Evolutionary conservation across 2,888 invertebrate species (phyloP).

Genomic region (Andrena fulva): DNA sequence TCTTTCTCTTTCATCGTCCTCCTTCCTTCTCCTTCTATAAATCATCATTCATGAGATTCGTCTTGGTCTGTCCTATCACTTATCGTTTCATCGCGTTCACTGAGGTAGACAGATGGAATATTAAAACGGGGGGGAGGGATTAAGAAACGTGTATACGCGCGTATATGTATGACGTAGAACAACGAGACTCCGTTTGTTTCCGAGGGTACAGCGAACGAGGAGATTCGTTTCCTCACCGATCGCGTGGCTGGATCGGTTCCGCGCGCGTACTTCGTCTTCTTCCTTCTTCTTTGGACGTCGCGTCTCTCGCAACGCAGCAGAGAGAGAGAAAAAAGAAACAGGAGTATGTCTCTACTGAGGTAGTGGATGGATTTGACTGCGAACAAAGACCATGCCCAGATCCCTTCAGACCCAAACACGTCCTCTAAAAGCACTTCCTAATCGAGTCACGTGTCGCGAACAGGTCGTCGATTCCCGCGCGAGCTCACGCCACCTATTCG

Average conservation of each 20-base stretch:
- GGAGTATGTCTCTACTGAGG: constrained; percentile 73
- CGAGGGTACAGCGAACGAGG: constrained; percentile 26
- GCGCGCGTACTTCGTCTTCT: constrained; percentile 14
- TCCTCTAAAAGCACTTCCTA: constrained; percentile 35
- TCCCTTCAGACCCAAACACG: background rate
- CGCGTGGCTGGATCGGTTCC: background rate
- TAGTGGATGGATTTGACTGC: constrained; percentile 79
- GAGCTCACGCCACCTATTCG: constrained; percentile 71
- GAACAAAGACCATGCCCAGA: constrained; percentile 16
- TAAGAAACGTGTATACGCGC: constrained; percentile 37
- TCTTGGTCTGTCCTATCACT: constrained; percentile 73
- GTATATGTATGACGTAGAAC: constrained; percentile 5
- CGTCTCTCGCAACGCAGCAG: constrained; percentile 42
- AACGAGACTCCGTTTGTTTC: constrained; percentile 11
- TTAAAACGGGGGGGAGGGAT: constrained; percentile 60
- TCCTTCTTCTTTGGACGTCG: constrained; percentile 56
- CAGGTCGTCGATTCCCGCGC: background rate
- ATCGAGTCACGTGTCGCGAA: constrained; percentile 35
- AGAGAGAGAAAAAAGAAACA: constrained; percentile 42
- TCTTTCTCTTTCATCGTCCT: background rate
- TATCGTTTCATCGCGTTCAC: constrained; percentile 80
- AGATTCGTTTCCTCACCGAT: constrained; percentile 8
- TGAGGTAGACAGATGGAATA: constrained; percentile 84
- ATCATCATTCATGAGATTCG: constrained; percentile 64
- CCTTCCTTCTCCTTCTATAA: background rate